Evolutionary conservation across 2,797 vertebrate genomes (phyloP), one percentile per base, ranked within the genome.

Genomic region (Ctenopoma kingsleyae): DNA sequence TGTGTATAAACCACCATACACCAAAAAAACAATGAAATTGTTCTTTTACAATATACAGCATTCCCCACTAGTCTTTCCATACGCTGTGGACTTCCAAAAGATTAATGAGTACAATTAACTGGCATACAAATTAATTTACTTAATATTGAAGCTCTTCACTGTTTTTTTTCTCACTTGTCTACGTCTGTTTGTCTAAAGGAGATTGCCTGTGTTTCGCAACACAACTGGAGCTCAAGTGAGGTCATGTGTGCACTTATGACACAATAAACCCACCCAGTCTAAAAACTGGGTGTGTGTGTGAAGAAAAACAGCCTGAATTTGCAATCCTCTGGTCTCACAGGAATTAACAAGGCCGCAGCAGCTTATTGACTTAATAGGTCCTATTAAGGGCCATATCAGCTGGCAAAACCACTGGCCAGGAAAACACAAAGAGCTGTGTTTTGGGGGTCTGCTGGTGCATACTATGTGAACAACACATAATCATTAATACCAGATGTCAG

Each of bases 401-500:
- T 57, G 53, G 43, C 13, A 51, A 46, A 75, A 60, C 64, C 27
- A 50, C 17, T 3, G 0, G 1, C 16, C 41, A 46, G 22, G 25
- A 54, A 27, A 47, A 73, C 62, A 87, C 35, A 69, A 65, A 61
- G 43, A n/a, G 16, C 16, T 35, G 44, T 46, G 44, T 73, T 68
- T 30, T 76, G 43, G 22, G 40, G 40, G 13, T 57, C 51, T 70
- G 20, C 47, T 40, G 9, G 27, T 65, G 59, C 49, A 49, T 41
- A 66, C 41, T 36, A 63, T 43, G 47, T 54, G 48, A 76, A 52
- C 35, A 65, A 67, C 58, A 27, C 22, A 41, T 27, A 27, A 27
- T 30, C 19, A 77, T 48, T 32, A 44, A 15, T n/a, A 22, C 59
- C 71, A 76, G 74, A 79, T 83, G 74, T 71, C 48, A 67, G 43